Evolutionary conservation across 1,140 invertebrate genomes (phyloP), one percentile per base, ranked within the genome.

Genomic region (Drosophila fuyamai): DNA sequence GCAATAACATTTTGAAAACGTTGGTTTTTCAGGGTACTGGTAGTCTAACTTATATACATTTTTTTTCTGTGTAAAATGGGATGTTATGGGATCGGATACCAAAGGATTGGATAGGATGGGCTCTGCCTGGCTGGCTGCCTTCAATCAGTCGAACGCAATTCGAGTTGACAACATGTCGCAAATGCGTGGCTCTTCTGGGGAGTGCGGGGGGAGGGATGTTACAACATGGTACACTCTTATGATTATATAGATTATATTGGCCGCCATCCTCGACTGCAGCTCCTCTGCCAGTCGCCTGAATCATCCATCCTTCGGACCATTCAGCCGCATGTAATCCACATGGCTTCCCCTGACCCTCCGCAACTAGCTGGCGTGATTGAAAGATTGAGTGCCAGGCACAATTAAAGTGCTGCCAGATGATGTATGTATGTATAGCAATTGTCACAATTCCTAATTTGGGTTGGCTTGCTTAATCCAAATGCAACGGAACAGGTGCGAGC

Each of bases 371-470:
- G 76, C 74, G 73, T 90, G 86, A 90, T 90, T 90, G 86, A 90
- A 90, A 90, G 86, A 90, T 90, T 90, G 86, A 90, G 86, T 90
- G 86, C 79, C 86, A 86, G 79, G 70, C 83, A 86, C 86, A 90
- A 90, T 90, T 88, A 88, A 88, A 88, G 77, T 77, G 79, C 80
- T 78, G 60, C 48, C 74, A 56, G 67, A 83, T 89, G 76, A 70
- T 76, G 84, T 79, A 71, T 32, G 7, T 32, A 32, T 79, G 82
- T 81, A 79, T 75, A 53, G 79, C 79, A 88, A 88, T 88, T 88
- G 84, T 88, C 76, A 71, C 80, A 89, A 66, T 58, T 89, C 84
- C 84, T 82, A 83, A 89, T 89, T 88, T 78, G 84, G 84, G 23
- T 23, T 48, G 41, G 38, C 43, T 62, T 63, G 61, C 41, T 80